Evolutionary conservation across 2,888 invertebrate genomes (phyloP).

Genomic region (Cantharis lateralis): DNA sequence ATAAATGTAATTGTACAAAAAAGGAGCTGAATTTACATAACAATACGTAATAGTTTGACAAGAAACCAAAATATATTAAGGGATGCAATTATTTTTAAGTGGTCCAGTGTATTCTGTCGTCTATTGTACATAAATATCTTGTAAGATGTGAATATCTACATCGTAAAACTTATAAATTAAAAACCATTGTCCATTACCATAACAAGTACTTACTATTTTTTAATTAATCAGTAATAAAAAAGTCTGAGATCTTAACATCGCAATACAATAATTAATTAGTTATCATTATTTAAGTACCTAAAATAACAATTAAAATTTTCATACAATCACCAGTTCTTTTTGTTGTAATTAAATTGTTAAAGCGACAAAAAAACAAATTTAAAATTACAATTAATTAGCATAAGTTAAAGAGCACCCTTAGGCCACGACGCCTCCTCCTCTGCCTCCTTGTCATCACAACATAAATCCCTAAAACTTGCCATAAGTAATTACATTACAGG

Average conservation of each 20-base stretch:
- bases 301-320: constrained; percentile 37
- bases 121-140: constrained; percentile 53
- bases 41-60: neutral
- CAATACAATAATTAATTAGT: constrained; percentile 19
- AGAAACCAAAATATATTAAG: neutral
- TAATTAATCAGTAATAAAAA: constrained; percentile 43
- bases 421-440: constrained; percentile 2
- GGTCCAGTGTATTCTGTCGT: constrained; percentile 33
- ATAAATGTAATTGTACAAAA: neutral
- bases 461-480: neutral
- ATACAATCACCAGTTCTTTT: constrained; percentile 18
- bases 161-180: constrained; percentile 43
- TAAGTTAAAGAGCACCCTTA: constrained; percentile 27
- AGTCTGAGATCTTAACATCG: constrained; percentile 48
- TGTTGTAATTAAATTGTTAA: constrained; percentile 17
- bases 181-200: constrained; percentile 55
- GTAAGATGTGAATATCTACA: constrained; percentile 49
- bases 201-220: constrained; percentile 48
- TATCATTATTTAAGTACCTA: constrained; percentile 45
- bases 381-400: neutral
- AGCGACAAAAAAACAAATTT: constrained; percentile 4
- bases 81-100: constrained; percentile 8
- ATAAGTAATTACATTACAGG: neutral
- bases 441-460: neutral
- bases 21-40: neutral